A percentile compares a stretch with the other conserved stretches of the same genome.
phyloP scores from a whole-genome alignment of 2,888 invertebrate species.

The Colletes collaris region DNA sequence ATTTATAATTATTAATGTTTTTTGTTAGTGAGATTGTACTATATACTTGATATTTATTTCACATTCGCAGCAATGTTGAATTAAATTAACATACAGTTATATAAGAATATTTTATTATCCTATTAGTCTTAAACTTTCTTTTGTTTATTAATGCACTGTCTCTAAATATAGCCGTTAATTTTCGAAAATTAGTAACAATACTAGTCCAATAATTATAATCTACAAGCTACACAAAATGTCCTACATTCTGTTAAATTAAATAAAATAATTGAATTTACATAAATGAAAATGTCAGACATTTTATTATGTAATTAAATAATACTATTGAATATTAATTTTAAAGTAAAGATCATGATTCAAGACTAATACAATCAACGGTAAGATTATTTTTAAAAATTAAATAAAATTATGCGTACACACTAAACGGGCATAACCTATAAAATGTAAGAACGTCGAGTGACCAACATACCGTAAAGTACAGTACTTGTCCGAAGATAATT shows the following conservation, averaged over 20 bases:
- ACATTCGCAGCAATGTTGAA: no score
- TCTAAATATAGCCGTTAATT: background rate
- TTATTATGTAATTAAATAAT: background rate
- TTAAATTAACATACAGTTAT: no score
- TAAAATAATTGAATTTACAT: background rate
- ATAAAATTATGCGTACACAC: constrained; percentile 18
- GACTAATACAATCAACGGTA: background rate
- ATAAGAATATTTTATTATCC: constrained; percentile 1
- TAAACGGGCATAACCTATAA: constrained; percentile 49
- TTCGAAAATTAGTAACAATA: background rate
- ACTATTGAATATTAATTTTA: background rate
- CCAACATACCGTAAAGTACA: constrained; percentile 40
- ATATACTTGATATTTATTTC: no score
- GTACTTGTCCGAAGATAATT: constrained; percentile 2
- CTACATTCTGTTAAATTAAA: background rate
- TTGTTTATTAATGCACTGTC: background rate
- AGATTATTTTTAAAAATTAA: constrained; percentile 2
- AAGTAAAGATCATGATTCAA: background rate
- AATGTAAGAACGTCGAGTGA: background rate
- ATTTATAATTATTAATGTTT: background rate
- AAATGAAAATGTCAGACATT: background rate
- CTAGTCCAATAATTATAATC: background rate
- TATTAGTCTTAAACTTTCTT: background rate
- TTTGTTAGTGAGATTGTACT: no score
- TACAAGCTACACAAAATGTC: background rate